Evolutionary conservation across 1,140 invertebrate species (phyloP).

Genomic region (Amphibalanus amphitrite): DNA sequence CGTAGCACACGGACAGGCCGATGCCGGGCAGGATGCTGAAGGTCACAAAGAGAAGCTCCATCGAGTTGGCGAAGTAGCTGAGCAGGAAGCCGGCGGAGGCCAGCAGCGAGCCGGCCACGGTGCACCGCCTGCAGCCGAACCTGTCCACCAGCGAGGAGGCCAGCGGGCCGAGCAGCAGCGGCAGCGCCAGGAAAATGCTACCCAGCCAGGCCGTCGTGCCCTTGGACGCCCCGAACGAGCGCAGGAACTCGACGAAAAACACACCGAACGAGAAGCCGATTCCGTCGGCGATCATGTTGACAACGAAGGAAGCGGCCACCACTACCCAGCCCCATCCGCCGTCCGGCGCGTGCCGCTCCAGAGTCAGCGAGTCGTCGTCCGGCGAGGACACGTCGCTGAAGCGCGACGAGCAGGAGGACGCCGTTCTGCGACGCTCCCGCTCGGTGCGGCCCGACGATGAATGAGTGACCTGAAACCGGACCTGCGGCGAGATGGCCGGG

Average conservation of each 20-base stretch:
- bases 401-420: not conserved
- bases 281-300: constrained; percentile 86
- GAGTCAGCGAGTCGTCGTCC: not conserved
- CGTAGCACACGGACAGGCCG: constrained; percentile 39
- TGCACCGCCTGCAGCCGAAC: constrained; percentile 43
- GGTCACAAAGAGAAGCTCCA: constrained; percentile 60
- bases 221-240: constrained; percentile 49
- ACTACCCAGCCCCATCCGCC: constrained; percentile 27
- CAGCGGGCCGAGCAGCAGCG: constrained; percentile 68
- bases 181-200: constrained; percentile 76
- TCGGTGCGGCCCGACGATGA: too few relatives aligned
- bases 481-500: too few relatives aligned
- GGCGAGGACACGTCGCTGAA: not conserved
- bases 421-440: not conserved
- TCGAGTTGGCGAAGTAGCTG: constrained; percentile 55
- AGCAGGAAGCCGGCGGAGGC: constrained; percentile 62
- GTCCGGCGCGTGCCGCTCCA: constrained; percentile 18
- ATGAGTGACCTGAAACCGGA: too few relatives aligned
- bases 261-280: constrained; percentile 84
- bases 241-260: constrained; percentile 68
- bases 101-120: constrained; percentile 43
- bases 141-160: constrained; percentile 75
- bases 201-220: constrained; percentile 75
- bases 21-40: constrained; percentile 73
- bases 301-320: constrained; percentile 65